Evolutionary conservation across 2,888 invertebrate species (phyloP).

Genomic region (Acronicta alni): DNA sequence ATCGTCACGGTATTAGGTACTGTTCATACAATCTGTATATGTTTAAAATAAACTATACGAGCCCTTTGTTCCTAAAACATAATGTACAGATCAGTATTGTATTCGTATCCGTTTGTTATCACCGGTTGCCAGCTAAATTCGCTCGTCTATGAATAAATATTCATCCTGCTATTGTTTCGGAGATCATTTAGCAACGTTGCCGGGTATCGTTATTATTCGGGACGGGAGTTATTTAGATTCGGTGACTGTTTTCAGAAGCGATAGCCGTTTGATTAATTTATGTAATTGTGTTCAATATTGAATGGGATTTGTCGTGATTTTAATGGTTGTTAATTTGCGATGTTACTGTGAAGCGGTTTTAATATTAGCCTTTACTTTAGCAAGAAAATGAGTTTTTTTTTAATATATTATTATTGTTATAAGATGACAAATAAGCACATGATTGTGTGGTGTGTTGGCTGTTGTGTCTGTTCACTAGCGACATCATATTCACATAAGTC

Average conservation of each 20-base stretch:
- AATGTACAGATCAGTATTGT: constrained; percentile 47
- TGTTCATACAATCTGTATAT: constrained; percentile 8
- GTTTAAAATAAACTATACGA: not conserved
- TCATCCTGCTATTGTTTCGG: constrained; percentile 32
- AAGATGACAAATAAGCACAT: too few relatives aligned
- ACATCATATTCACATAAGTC: too few relatives aligned
- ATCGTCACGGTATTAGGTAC: not conserved
- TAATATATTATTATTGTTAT: too few relatives aligned
- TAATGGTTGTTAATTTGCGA: not conserved
- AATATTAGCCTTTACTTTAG: too few relatives aligned
- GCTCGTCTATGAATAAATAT: constrained; percentile 48
- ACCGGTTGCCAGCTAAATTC: constrained; percentile 41
- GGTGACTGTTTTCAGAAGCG: constrained; percentile 17
- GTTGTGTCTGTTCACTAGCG: too few relatives aligned
- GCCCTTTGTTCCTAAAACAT: constrained; percentile 37
- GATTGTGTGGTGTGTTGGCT: too few relatives aligned
- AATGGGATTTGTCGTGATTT: constrained; percentile 3
- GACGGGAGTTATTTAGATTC: constrained; percentile 34
- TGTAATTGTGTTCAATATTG: constrained; percentile 13
- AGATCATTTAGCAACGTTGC: constrained; percentile 19
- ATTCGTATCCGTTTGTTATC: constrained; percentile 49
- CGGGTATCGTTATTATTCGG: constrained; percentile 1
- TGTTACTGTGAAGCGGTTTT: not conserved
- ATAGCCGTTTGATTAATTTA: constrained; percentile 18
- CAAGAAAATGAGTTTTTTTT: too few relatives aligned